Percentiles rank a stretch among this genome's conserved stretches.
These are phyloP conservation scores for Microtus oregoni DNA, from an alignment of 2,113 vertebrate genomes.

Conservation along the genomic window DNA sequence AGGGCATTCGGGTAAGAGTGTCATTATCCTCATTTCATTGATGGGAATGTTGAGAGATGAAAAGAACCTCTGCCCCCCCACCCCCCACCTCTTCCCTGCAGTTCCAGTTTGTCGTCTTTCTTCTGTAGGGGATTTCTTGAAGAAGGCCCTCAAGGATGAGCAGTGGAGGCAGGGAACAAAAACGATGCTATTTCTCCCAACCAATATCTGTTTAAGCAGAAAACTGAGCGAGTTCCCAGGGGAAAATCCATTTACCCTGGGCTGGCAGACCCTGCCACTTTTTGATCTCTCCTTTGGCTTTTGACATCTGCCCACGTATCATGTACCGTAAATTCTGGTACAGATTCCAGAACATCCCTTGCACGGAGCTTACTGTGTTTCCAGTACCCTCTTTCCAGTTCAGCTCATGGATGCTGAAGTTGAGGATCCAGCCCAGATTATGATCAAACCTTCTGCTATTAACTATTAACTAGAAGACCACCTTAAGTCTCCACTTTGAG, in stretches of 20 bases:
- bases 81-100: rapidly evolving
- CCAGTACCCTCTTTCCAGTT: background rate
- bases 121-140: background rate
- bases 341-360: background rate
- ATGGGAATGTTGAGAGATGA: slow-evolving; percentile 58
- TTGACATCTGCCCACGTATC: background rate
- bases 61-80: background rate
- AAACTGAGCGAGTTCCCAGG: background rate
- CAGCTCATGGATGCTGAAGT: background rate
- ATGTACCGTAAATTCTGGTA: background rate
- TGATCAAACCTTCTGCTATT: background rate
- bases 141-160: too few species aligned
- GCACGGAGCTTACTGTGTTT: too few species aligned
- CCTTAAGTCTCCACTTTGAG: background rate
- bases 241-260: background rate
- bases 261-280: background rate
- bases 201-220: background rate
- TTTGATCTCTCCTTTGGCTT: background rate
- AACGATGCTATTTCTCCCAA: background rate
- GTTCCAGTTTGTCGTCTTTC: background rate
- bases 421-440: background rate
- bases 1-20: background rate
- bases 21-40: slow-evolving; percentile 67
- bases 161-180: background rate
- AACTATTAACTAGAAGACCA: background rate